phyloP scores from a whole-genome alignment of 2,113 vertebrate species.

The Mustelus asterias region DNA sequence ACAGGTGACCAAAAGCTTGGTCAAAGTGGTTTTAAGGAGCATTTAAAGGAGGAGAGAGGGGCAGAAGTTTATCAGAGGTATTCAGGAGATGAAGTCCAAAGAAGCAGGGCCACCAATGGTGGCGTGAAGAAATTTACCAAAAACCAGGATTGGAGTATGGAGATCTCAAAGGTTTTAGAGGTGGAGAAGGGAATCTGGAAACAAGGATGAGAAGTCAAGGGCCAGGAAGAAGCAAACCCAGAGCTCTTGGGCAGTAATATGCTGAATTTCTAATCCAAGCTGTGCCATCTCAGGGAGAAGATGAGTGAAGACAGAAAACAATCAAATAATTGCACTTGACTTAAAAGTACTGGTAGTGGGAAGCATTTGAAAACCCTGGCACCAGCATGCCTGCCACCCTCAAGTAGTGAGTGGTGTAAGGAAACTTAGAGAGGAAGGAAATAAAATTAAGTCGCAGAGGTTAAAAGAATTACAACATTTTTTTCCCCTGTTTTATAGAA shows the following conservation, averaged over 20 bases:
- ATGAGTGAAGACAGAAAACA: not conserved
- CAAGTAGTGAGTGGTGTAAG: too few species aligned
- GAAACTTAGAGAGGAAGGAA: not conserved
- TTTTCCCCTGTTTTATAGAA: not conserved
- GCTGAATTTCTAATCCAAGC: not conserved
- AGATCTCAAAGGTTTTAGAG: not conserved
- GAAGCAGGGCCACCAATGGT: not conserved
- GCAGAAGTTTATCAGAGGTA: not conserved
- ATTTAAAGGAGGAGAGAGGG: not conserved
- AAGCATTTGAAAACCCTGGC: not conserved
- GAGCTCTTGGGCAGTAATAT: not conserved
- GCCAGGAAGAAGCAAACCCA: not conserved
- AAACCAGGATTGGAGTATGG: not conserved
- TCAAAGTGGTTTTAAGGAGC: not conserved
- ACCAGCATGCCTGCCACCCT: not conserved
- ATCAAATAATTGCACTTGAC: not conserved
- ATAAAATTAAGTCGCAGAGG: not conserved
- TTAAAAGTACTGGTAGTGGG: not conserved
- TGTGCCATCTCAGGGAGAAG: not conserved
- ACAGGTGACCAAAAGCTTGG: not conserved
- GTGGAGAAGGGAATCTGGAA: not conserved
- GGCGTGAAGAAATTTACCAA: not conserved
- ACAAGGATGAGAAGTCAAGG: not conserved
- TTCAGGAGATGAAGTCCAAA: not conserved
- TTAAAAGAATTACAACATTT: not conserved